Evolutionary conservation across 2,797 vertebrate species (phyloP).

Genomic region (Cryptoprocta ferox): DNA sequence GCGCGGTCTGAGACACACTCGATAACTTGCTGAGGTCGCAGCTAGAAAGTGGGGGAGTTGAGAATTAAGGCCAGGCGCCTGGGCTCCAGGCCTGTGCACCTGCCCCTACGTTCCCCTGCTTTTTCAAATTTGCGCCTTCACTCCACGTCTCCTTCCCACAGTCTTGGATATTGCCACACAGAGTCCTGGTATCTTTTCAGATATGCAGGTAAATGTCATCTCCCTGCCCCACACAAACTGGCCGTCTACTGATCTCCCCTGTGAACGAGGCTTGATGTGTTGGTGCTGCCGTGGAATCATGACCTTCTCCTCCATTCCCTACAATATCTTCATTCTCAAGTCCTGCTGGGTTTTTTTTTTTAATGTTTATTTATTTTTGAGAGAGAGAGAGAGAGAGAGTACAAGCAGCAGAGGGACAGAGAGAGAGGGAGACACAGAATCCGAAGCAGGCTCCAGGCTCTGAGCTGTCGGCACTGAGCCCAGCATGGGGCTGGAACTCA

Average conservation of each 20-base stretch:
- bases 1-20: background rate
- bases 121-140: background rate
- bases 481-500: fast-evolving
- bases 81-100: background rate
- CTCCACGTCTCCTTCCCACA: background rate
- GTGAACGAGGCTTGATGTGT: background rate
- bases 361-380: background rate
- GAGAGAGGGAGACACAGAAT: background rate
- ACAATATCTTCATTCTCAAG: background rate
- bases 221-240: background rate
- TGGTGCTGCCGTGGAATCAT: background rate
- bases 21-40: background rate
- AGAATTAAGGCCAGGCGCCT: background rate
- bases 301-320: background rate
- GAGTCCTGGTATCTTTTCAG: background rate
- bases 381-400: background rate
- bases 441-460: background rate
- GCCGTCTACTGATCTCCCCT: too few species aligned
- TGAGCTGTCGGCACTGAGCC: background rate
- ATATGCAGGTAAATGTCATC: background rate
- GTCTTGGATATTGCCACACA: background rate
- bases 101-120: background rate
- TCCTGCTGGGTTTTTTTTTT: background rate
- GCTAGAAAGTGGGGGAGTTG: background rate
- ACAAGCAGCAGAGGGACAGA: background rate